phyloP scores from a whole-genome alignment of 2,888 invertebrate genomes.

The Agonopterix heracliana region DNA sequence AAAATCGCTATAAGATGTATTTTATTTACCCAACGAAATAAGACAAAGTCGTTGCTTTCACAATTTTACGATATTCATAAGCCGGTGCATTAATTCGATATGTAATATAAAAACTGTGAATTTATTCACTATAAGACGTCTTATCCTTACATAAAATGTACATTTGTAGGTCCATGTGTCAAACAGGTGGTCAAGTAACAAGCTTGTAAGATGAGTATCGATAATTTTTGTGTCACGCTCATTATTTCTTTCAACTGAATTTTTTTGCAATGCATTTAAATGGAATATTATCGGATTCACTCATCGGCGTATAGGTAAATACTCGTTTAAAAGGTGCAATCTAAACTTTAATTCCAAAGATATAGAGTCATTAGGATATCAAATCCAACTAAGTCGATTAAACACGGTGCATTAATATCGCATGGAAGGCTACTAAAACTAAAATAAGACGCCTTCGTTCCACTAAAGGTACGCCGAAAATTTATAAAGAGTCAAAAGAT shows the following conservation, averaged over 20 bases:
- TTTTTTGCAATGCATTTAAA: slow-evolving; percentile 54
- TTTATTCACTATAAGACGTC: slow-evolving; percentile 50
- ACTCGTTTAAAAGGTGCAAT: not conserved
- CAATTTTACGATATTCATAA: slow-evolving; percentile 29
- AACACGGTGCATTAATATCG: slow-evolving; percentile 20
- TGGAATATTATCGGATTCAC: slow-evolving; percentile 37
- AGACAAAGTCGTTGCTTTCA: slow-evolving; percentile 30
- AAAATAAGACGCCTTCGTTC: not conserved
- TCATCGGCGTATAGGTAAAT: slow-evolving; percentile 9
- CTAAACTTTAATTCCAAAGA: slow-evolving; percentile 10
- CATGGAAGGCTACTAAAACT: slow-evolving; percentile 16
- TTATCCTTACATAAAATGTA: slow-evolving; percentile 53
- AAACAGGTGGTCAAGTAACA: slow-evolving; percentile 53
- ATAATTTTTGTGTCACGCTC: slow-evolving; percentile 55
- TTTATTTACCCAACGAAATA: slow-evolving; percentile 34
- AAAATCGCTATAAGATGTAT: slow-evolving; percentile 14
- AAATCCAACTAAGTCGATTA: slow-evolving; percentile 11
- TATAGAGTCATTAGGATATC: slow-evolving; percentile 43
- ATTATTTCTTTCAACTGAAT: slow-evolving; percentile 40
- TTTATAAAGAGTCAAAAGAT: slow-evolving; percentile 21
- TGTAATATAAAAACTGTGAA: slow-evolving; percentile 59
- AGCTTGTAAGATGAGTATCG: slow-evolving; percentile 38
- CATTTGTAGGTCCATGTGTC: slow-evolving; percentile 54
- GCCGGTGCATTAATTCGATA: slow-evolving; percentile 50
- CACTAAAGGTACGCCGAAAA: slow-evolving; percentile 19